These are phyloP conservation scores for Plectropomus leopardus DNA, from an alignment of 2,113 vertebrate genomes.

Conservation along the genomic window DNA sequence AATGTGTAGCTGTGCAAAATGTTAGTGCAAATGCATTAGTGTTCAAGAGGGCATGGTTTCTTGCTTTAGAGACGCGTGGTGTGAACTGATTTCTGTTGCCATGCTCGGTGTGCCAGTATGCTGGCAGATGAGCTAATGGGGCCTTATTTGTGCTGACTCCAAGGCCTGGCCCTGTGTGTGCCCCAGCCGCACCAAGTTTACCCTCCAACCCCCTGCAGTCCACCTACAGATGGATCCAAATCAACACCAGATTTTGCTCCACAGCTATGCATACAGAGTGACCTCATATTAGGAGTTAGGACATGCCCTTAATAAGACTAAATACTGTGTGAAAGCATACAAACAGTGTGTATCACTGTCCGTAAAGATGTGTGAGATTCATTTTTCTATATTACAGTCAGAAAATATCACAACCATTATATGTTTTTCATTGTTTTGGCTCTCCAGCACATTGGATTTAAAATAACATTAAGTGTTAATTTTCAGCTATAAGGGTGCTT, in stretches of 20 bases:
- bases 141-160: slow-evolving; percentile 81
- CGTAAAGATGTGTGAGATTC: neutral
- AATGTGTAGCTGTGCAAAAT: neutral
- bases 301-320: slow-evolving; percentile 24
- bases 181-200: slow-evolving; percentile 53
- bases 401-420: neutral
- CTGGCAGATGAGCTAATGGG: slow-evolving; percentile 70
- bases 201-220: slow-evolving; percentile 67
- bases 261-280: slow-evolving; percentile 47
- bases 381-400: neutral
- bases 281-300: slow-evolving; percentile 50
- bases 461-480: slow-evolving; percentile 19
- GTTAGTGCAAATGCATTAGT: slow-evolving; percentile 34
- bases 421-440: slow-evolving; percentile 12
- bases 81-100: slow-evolving; percentile 57
- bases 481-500: slow-evolving; percentile 39
- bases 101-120: slow-evolving; percentile 48
- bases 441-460: neutral
- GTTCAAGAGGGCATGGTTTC: slow-evolving; percentile 3
- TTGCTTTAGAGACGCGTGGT: slow-evolving; percentile 35
- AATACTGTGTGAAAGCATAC: neutral
- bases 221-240: slow-evolving; percentile 76
- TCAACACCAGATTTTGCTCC: slow-evolving; percentile 67
- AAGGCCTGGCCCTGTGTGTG: slow-evolving; percentile 54
- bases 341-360: neutral